Evolutionary conservation across 2,888 invertebrate species (phyloP), one percentile per base, ranked within the genome.

Genomic region (Bombylius major): DNA sequence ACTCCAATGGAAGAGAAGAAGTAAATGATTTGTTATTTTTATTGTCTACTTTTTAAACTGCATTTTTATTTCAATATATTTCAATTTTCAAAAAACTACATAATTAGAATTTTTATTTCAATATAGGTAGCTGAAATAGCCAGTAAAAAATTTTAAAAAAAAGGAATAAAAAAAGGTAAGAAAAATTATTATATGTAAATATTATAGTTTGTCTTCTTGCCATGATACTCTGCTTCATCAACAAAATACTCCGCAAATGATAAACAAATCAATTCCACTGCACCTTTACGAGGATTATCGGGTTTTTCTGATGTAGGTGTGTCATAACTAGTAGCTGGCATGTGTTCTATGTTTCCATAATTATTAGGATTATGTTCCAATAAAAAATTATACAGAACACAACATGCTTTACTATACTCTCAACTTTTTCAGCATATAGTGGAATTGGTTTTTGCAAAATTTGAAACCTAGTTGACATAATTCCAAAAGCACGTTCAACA

Each of bases 391-490:
- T 62, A 62, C 14, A 64, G 49, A 42, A 59, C 59, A 56, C 61
- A 61, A 47, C 63, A 62, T n/a, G 62, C 60, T 13, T 34, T 3
- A 56, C 56, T 45, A 60, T 34, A 51, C 47, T 54, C 58, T 55
- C 53, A 7, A 51, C 49, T 58, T 59, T 63, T 34, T 58, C 50
- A 14, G 61, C 59, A 42, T 51, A 12, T 33, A 65, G 49, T 52
- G 59, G 56, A 44, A 65, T 64, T 52, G 58, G 54, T 55, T 59
- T 60, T 51, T 63, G 62, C 32, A 67, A 61, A 54, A 67, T 58
- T 53, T 63, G 47, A 61, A 67, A 67, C 58, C 65, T 57, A 9
- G 56, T 55, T 47, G 61, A 54, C 50, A 65, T 55, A 33, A 67
- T 66, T 11, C 59, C 61, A 23, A 62, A 62, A 4, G 55, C 56